phyloP scores from a whole-genome alignment of 30 jellyfish, hydroid and myxozoan species.

The Turritopsis rubra region DNA sequence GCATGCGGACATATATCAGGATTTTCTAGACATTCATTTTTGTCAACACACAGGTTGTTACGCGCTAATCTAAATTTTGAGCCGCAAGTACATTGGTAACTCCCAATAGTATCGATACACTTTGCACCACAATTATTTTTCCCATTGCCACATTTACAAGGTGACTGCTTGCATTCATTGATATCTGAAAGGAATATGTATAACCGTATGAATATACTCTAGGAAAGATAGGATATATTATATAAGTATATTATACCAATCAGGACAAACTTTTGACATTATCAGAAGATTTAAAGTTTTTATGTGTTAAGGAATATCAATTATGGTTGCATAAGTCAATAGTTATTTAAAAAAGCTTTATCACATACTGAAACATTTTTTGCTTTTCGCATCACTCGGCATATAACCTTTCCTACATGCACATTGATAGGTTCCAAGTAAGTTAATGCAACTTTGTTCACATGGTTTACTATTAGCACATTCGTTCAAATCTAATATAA shows the following conservation, averaged over 20 bases:
- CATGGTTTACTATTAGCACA: conserved; percentile 43
- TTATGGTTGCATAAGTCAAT: background rate
- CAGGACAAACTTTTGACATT: too few relatives aligned
- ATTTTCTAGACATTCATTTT: conserved; percentile 70
- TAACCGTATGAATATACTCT: background rate
- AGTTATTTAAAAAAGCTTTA: too few relatives aligned
- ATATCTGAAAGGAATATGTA: conserved; percentile 26
- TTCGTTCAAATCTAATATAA: conserved; percentile 19
- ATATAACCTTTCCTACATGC: conserved; percentile 59
- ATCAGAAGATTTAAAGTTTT: too few relatives aligned
- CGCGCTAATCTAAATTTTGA: conserved; percentile 44
- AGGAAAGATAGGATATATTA: background rate
- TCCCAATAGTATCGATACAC: conserved; percentile 60
- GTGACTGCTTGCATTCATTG: conserved; percentile 58
- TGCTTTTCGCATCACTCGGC: conserved; percentile 31
- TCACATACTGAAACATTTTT: conserved; percentile 50
- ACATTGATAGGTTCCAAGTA: conserved; percentile 75
- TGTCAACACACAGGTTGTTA: conserved; percentile 65
- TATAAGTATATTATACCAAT: too few relatives aligned
- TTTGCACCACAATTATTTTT: conserved; percentile 41
- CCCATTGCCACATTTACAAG: conserved; percentile 50
- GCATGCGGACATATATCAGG: conserved; percentile 57
- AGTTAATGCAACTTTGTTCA: conserved; percentile 57
- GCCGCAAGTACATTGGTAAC: conserved; percentile 65
- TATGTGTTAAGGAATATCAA: background rate